Base-by-base conservation (phyloP, 2,797 vertebrate species). In the Pampus argenteus region DNA sequence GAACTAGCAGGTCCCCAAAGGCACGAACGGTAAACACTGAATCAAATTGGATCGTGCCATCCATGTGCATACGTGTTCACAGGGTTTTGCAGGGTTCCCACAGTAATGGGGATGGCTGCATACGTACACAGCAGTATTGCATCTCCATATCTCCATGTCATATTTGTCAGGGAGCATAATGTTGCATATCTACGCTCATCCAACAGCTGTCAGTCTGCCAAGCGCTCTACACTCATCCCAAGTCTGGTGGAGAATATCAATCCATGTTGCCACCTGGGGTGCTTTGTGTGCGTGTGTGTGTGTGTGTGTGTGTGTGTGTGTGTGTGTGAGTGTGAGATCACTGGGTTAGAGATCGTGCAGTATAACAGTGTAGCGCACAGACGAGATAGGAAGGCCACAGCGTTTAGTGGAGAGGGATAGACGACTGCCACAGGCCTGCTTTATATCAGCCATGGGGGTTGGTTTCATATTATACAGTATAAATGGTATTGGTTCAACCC, bases 121-220 rank as follows among this genome's bases (percentile, higher is more conserved):
- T 64, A 6, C n/a, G 6, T 15, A n/a, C 58, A 51, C n/a, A 8
- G 8, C 56, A 0, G 13, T 34, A 11, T 49, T 13, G 28, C 58
- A 9, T 75, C 61, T 29, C 60, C 51, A 56, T 63, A 65, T 71
- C 64, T 63, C 25, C 23, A 2, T 66, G 47, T 80, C 26, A n/a
- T 59, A 60, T 70, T 59, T 70, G 60, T 69, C 59, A 11, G 66
- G 25, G 23, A 62, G 66, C 38, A 59, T 71, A 77, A 78, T 64
- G 60, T 38, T 10, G 6, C 20, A 0, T 7, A 77, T 81, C 78
- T 63, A 51, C 44, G 7, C 66, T 75, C 44, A 71, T 67, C 66
- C 74, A 70, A 23, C 71, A 74, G 75, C 72, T 78, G 84, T 82
- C 87, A 88, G 52, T 82, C 87, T 50, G 64, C 67, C 72, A 63